Evolutionary conservation across 2,113 vertebrate species (phyloP).

Genomic region (Vombatus ursinus): DNA sequence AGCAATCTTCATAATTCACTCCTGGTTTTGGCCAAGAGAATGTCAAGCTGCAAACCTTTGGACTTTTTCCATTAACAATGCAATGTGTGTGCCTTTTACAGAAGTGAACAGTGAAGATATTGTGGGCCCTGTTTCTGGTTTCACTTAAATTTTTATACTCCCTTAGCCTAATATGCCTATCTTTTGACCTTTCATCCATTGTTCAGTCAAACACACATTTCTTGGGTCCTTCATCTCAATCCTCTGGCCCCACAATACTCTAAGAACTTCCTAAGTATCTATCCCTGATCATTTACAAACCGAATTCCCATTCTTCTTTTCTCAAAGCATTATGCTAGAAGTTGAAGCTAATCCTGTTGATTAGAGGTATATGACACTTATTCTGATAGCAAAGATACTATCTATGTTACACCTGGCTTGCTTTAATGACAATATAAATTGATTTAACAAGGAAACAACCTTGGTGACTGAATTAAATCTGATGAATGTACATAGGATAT

Average conservation of each 20-base stretch:
- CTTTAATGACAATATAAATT: neutral
- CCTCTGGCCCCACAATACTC: neutral
- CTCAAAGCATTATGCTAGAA: neutral
- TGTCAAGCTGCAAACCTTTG: neutral
- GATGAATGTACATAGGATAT: neutral
- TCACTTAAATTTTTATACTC: neutral
- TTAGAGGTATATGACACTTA: neutral
- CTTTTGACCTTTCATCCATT: neutral
- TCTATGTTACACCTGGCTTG: neutral
- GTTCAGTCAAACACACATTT: neutral
- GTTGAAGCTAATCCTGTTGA: neutral
- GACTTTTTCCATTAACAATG: no score
- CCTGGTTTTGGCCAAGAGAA: neutral
- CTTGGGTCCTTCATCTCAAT: neutral
- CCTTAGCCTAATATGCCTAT: neutral
- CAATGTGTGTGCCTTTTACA: no score
- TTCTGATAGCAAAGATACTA: neutral
- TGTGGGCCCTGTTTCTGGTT: neutral
- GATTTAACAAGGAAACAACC: neutral
- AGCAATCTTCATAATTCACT: neutral
- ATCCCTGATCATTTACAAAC: neutral
- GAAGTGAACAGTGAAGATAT: no score
- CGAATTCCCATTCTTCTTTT: neutral
- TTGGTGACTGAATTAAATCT: neutral
- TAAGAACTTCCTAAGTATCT: neutral